Evolutionary conservation across 1,140 invertebrate genomes (phyloP).

Genomic region (Heliconius melpomene): DNA sequence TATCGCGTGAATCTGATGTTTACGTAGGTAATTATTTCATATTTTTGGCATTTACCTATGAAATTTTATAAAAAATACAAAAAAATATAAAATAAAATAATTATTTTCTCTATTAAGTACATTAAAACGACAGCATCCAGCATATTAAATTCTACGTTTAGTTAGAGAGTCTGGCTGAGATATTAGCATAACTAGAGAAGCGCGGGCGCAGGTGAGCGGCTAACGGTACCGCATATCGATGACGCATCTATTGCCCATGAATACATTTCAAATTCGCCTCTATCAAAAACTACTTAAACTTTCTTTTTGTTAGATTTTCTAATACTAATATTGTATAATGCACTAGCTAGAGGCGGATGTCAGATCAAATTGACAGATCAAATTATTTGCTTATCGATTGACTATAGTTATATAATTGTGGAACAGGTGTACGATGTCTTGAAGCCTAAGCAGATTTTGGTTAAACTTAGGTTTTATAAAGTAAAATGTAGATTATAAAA

Average conservation of each 20-base stretch:
- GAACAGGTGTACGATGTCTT: neutral
- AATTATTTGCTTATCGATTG: neutral
- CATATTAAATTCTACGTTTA: slow-evolving; percentile 26
- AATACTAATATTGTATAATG: neutral
- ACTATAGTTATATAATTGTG: neutral
- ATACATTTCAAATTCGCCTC: slow-evolving; percentile 55
- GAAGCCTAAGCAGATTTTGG: neutral
- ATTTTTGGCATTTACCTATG: no score
- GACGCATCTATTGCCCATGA: slow-evolving; percentile 55
- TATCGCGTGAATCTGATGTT: no score
- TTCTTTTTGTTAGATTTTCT: slow-evolving; percentile 40
- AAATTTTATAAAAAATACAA: no score
- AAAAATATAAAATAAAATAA: neutral
- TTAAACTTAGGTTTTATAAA: no score
- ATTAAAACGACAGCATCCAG: slow-evolving; percentile 24
- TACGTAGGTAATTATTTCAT: no score
- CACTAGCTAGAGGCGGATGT: neutral
- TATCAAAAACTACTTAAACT: slow-evolving; percentile 49
- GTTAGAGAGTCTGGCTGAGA: slow-evolving; percentile 53
- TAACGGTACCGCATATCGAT: slow-evolving; percentile 70
- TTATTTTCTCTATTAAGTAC: neutral
- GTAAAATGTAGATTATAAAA: no score
- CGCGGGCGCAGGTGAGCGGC: slow-evolving; percentile 74
- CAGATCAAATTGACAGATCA: slow-evolving; percentile 9
- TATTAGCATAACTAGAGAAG: slow-evolving; percentile 78